Evolutionary conservation across 2,113 vertebrate genomes (phyloP).

Genomic region (Saccopteryx bilineata): DNA sequence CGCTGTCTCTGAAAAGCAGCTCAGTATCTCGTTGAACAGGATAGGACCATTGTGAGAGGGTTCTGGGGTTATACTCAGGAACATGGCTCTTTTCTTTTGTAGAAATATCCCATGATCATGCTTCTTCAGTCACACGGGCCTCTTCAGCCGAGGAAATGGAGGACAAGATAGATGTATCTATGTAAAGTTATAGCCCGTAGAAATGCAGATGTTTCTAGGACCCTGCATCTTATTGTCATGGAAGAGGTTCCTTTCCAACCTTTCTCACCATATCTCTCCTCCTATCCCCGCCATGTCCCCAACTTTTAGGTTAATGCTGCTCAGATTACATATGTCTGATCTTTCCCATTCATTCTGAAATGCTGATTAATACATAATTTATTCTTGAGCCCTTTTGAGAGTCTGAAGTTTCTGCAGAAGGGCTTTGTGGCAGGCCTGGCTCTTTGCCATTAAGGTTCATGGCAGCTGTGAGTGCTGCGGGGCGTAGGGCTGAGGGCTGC

Average conservation of each 20-base stretch:
- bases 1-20: too few relatives aligned
- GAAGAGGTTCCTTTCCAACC: not conserved
- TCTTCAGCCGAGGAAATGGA: not conserved
- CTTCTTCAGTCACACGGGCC: not conserved
- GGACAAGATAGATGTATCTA: not conserved
- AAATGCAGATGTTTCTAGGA: not conserved
- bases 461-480: not conserved
- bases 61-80: not conserved
- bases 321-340: not conserved
- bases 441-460: not conserved
- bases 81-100: not conserved
- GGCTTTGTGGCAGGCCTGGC: not conserved
- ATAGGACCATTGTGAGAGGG: not conserved
- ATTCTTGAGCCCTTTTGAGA: not conserved
- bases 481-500: not conserved
- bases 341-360: constrained; percentile 1
- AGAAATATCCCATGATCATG: not conserved
- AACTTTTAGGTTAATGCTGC: rapidly evolving
- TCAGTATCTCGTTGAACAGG: not conserved
- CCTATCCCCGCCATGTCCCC: too few relatives aligned
- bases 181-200: not conserved
- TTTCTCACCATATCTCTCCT: not conserved
- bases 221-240: not conserved
- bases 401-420: constrained; percentile 35
- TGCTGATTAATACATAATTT: constrained; percentile 40